A percentile compares a stretch with the other conserved stretches of the same genome.
These are phyloP conservation scores for Thecophora atra DNA, from an alignment of 2,888 invertebrate species.

Conservation along the genomic window DNA sequence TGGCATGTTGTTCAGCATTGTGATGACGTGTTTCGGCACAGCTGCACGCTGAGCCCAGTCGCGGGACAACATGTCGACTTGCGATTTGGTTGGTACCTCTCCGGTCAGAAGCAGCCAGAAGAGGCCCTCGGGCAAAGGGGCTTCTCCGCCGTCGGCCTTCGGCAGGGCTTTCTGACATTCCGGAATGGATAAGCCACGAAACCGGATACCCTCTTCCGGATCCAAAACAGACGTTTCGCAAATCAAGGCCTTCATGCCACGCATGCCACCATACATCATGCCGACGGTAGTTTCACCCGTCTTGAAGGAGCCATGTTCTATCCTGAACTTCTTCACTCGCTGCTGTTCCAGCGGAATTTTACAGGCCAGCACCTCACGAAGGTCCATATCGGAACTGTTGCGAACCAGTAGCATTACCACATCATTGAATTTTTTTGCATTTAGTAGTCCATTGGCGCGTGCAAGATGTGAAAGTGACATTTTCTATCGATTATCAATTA, in stretches of 20 bases:
- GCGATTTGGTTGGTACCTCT: slow-evolving; percentile 83
- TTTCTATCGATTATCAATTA: too few relatives aligned
- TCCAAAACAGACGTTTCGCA: slow-evolving; percentile 94
- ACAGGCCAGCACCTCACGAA: slow-evolving; percentile 86
- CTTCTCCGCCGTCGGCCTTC: slow-evolving; percentile 79
- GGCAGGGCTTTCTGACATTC: slow-evolving; percentile 90
- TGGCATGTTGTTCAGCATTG: slow-evolving; percentile 84
- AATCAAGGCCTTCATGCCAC: slow-evolving; percentile 90
- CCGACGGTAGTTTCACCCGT: slow-evolving; percentile 98
- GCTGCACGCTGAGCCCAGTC: slow-evolving; percentile 80
- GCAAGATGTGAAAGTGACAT: too few relatives aligned
- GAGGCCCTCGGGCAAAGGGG: slow-evolving; percentile 91
- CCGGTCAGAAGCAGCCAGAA: slow-evolving; percentile 94
- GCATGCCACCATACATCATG: slow-evolving; percentile 96
- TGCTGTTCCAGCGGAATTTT: slow-evolving; percentile 95
- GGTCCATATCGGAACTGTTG: slow-evolving; percentile 78
- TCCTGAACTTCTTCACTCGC: slow-evolving; percentile 90
- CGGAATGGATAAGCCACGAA: slow-evolving; percentile 90
- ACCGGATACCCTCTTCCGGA: slow-evolving; percentile 92
- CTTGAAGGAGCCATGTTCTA: slow-evolving; percentile 86
- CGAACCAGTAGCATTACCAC: slow-evolving; percentile 69
- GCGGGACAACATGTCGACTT: slow-evolving; percentile 76
- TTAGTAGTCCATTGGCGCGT: too few relatives aligned
- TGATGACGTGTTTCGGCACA: slow-evolving; percentile 83
- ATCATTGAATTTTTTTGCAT: slow-evolving; percentile 62